Evolutionary conservation across 2,113 vertebrate genomes (phyloP), one percentile per base, ranked within the genome.

Genomic region (Brachypodius melanocephalos): DNA sequence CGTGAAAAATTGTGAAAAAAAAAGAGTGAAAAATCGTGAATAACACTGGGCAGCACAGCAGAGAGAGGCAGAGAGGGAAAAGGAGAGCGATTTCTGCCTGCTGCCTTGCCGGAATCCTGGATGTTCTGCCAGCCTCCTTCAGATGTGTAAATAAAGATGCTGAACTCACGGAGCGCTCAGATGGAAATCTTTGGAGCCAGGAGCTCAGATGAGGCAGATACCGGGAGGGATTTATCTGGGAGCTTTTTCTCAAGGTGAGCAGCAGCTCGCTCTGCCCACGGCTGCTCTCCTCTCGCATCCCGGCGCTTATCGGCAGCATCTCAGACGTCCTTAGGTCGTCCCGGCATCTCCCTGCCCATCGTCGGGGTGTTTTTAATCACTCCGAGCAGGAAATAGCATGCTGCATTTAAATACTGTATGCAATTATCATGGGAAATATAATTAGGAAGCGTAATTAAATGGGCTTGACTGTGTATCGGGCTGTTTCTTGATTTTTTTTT

Each of bases 351-450:
- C 19, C 63, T 77, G 42, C 89, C 94, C 65, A 68, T 95, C 79
- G 42, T 2, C 1, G 42, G 85, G 57, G 90, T 97, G 89, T 46
- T 95, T 97, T 97, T 95, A 97, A 96, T 98, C 90, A 96, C 89
- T 58, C 57, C 2, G 48, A 68, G 43, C 91, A 97, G 97, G 97
- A 97, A 97, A 97, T 89, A 16, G 97, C 92, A 93, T 92, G 91
- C 91, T 93, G 86, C 86, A 96, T 96, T 95, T 93, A 93, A 97
- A 97, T 97, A 94, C 95, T 89, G 89, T 88, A 22, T 95, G 55
- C 90, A 95, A 97, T 97, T 97, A 97, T 97, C 93, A 94, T 95
- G 93, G 94, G 96, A 97, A 96, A 97, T 96, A 96, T 96, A 96
- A 97, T 97, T 97, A 97, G 96, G 91, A 75, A 89, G 93, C 48